Evolutionary conservation across 2,888 invertebrate genomes (phyloP).

Genomic region (Gastrophysa polygoni): DNA sequence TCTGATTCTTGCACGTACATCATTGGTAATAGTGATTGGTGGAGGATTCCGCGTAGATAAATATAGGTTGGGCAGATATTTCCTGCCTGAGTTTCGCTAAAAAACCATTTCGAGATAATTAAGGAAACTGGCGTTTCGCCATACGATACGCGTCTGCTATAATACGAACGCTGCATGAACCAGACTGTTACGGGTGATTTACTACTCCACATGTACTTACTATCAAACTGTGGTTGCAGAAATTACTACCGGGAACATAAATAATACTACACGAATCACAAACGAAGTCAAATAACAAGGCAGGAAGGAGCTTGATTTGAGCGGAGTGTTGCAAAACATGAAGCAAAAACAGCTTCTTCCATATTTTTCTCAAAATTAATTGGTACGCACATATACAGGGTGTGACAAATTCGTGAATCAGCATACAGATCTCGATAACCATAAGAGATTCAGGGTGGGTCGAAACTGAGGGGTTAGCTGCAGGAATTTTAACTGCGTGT

Average conservation of each 20-base stretch:
- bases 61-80: not conserved
- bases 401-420: too few species aligned
- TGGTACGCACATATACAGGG: too few species aligned
- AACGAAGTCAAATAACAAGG: not conserved
- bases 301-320: too few species aligned
- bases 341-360: too few species aligned
- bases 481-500: too few species aligned
- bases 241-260: conserved; percentile 1
- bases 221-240: not conserved
- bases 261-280: not conserved
- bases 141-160: not conserved
- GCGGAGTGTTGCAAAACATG: too few species aligned
- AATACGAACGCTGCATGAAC: not conserved
- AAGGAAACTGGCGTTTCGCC: not conserved
- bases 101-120: not conserved
- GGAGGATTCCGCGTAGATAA: not conserved
- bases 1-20: too few species aligned
- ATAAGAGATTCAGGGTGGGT: too few species aligned
- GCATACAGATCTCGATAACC: too few species aligned
- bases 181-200: not conserved
- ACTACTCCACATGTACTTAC: not conserved
- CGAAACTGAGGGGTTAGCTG: too few species aligned
- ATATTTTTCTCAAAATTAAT: too few species aligned
- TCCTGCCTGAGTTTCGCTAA: not conserved
- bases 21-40: not conserved